These are phyloP conservation scores for Plagodis dolabraria DNA, from an alignment of 2,888 invertebrate species.

Conservation along the genomic window DNA sequence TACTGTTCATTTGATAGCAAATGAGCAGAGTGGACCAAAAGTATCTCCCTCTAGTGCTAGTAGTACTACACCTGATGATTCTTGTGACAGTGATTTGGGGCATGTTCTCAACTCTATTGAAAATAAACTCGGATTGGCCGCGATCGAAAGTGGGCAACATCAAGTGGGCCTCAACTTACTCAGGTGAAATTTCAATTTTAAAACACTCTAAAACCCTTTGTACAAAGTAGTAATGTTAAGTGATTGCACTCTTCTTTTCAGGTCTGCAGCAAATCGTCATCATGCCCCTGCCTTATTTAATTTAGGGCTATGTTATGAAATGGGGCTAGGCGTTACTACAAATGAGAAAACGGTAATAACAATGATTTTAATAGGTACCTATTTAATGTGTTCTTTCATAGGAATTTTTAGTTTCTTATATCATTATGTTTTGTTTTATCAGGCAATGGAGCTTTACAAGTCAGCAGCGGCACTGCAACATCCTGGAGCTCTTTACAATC, in stretches of 20 bases:
- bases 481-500: constrained; percentile 87
- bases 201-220: background rate
- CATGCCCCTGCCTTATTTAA: constrained; percentile 87
- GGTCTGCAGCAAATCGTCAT: constrained; percentile 84
- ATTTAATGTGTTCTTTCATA: too few species aligned
- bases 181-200: constrained; percentile 57
- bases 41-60: constrained; percentile 35
- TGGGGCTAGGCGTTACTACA: constrained; percentile 86
- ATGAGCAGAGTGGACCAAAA: constrained; percentile 57
- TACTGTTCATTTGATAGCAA: constrained; percentile 68
- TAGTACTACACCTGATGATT: constrained; percentile 47
- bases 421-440: constrained; percentile 30
- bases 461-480: constrained; percentile 87
- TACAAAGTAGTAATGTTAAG: background rate
- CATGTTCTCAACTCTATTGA: constrained; percentile 85
- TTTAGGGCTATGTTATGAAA: constrained; percentile 88
- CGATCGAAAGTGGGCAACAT: constrained; percentile 82
- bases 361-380: constrained; percentile 13
- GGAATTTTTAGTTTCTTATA: background rate
- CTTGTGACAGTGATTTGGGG: constrained; percentile 71
- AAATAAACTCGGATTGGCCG: constrained; percentile 85
- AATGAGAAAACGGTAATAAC: constrained; percentile 82
- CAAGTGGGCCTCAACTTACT: constrained; percentile 83
- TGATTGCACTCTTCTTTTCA: constrained; percentile 51
- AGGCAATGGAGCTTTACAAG: constrained; percentile 88